These are phyloP conservation scores for Scolopax bukidnonensis DNA, from an alignment of 2,797 vertebrate genomes.

Conservation along the genomic window DNA sequence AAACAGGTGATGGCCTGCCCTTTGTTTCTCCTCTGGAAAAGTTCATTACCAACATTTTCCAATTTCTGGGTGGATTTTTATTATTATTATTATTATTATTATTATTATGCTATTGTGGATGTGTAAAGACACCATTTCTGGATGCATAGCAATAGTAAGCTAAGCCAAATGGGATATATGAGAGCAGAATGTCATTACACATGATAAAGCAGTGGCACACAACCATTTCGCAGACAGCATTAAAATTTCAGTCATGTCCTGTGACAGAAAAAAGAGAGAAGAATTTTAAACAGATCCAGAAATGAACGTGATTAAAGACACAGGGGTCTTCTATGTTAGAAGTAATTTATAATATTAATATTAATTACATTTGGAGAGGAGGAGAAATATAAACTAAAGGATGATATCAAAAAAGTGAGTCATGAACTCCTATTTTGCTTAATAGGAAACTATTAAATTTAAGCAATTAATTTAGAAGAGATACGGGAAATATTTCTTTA, in stretches of 20 bases:
- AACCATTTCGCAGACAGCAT: conserved; percentile 1
- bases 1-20: not conserved
- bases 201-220: not conserved
- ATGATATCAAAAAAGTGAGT: not conserved
- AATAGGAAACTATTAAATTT: conserved; percentile 5
- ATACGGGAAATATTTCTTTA: not conserved
- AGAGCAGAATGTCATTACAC: not conserved
- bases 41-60: not conserved
- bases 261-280: not conserved
- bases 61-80: not conserved
- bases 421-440: not conserved
- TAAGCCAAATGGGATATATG: not conserved
- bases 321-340: not conserved
- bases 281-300: conserved; percentile 49
- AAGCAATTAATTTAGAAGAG: conserved; percentile 41
- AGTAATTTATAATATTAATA: conserved; percentile 56
- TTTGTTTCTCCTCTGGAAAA: not conserved
- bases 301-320: conserved; percentile 45
- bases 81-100: not conserved
- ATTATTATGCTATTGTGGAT: not conserved
- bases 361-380: conserved; percentile 44
- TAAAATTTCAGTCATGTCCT: conserved; percentile 47
- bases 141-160: not conserved
- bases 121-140: not conserved
- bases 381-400: conserved; percentile 30